phyloP scores from a whole-genome alignment of 2,113 vertebrate genomes.

The Microtus pennsylvanicus region DNA sequence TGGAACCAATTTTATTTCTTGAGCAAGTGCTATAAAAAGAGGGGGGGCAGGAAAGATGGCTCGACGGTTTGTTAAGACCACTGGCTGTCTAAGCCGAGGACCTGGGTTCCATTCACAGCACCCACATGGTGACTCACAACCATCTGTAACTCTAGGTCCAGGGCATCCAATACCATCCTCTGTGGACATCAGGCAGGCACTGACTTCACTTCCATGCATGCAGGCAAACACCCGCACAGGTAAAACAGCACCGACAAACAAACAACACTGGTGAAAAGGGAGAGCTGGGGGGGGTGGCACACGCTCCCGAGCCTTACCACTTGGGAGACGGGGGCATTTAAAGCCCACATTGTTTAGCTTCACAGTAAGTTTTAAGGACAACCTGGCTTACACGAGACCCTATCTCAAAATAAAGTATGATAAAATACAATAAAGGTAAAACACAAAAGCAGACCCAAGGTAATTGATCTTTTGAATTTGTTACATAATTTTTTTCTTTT shows the following conservation, averaged over 20 bases:
- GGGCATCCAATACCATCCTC: neutral
- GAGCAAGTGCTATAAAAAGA: neutral
- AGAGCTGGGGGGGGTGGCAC: neutral
- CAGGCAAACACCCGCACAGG: neutral
- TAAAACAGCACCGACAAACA: neutral
- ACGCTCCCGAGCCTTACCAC: neutral
- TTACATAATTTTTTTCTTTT: neutral
- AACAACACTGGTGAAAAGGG: too few species aligned
- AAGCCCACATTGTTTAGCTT: neutral
- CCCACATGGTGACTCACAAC: neutral
- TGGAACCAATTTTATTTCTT: neutral
- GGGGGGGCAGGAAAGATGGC: too few species aligned
- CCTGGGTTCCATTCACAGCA: neutral
- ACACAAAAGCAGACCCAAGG: neutral
- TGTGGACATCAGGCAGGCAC: neutral
- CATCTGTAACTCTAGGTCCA: neutral
- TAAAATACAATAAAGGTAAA: too few species aligned
- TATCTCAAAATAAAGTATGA: neutral
- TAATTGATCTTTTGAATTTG: neutral
- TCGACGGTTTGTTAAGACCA: neutral
- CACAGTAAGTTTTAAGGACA: too few species aligned
- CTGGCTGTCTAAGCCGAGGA: neutral
- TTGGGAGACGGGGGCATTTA: neutral
- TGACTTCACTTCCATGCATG: neutral
- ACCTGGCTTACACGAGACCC: neutral